Conservation (phyloP, 2,113 vertebrate species). For the Urocynchramus pylzowi region DNA sequence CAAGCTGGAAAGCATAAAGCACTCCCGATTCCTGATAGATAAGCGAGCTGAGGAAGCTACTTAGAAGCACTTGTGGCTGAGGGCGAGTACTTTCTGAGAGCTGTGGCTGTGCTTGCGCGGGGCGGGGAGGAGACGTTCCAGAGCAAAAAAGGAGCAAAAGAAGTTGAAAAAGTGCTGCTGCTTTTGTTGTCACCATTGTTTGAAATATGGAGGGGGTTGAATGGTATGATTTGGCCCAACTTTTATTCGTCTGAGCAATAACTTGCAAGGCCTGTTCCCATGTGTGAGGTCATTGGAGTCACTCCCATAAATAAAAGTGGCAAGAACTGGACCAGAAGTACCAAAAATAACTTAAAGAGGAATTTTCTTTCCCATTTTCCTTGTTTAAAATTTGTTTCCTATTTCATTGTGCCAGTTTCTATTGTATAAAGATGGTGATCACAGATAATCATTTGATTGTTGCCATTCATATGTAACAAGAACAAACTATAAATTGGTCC, state of each 20-base stretch:
- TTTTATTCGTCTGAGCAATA: not conserved
- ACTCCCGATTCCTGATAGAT: slow-evolving; percentile 55
- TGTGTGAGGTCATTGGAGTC: not conserved
- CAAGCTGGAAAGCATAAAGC: slow-evolving; percentile 68
- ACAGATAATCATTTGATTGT: not conserved
- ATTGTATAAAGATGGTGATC: not conserved
- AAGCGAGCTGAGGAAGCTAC: slow-evolving; percentile 46
- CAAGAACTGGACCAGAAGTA: not conserved
- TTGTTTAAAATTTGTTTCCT: not conserved
- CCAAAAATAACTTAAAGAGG: not conserved
- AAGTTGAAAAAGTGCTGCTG: not conserved
- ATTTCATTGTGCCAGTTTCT: not conserved
- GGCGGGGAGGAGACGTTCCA: not conserved
- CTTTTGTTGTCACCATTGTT: not conserved
- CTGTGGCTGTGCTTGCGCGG: slow-evolving; percentile 52
- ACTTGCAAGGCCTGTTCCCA: not conserved
- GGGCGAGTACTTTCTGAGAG: slow-evolving; percentile 35
- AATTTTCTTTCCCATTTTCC: not conserved
- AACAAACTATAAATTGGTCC: not conserved
- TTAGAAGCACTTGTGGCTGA: slow-evolving; percentile 69
- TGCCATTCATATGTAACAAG: not conserved
- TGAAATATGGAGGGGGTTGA: slow-evolving; percentile 8
- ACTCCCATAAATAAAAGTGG: not conserved
- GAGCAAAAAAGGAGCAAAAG: slow-evolving; percentile 66
- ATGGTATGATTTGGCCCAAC: not conserved